phyloP scores from a whole-genome alignment of 2,888 invertebrate genomes.

The Dryobotodes eremita region DNA sequence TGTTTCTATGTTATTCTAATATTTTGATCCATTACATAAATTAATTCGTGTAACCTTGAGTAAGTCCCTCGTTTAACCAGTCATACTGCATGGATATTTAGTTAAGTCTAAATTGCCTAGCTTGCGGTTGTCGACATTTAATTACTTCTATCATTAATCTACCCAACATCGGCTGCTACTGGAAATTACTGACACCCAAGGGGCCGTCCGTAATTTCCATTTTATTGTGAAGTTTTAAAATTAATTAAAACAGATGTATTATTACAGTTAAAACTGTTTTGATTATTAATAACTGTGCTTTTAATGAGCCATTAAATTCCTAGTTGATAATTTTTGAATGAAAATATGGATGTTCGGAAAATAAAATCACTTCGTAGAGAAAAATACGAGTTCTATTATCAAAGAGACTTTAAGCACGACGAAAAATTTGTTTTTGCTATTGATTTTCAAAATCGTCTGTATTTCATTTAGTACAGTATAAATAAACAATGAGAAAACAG shows the following conservation, averaged over 20 bases:
- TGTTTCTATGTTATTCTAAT: background rate
- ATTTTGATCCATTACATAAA: background rate
- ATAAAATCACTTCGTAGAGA: background rate
- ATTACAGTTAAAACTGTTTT: constrained; percentile 14
- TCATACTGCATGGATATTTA: background rate
- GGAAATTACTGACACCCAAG: constrained; percentile 29
- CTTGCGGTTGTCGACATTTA: constrained; percentile 50
- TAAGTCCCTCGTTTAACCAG: background rate
- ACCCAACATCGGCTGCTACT: constrained; percentile 42
- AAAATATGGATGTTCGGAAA: background rate
- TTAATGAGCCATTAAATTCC: constrained; percentile 10
- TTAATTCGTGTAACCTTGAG: background rate
- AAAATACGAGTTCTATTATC: background rate
- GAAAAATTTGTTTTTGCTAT: too few relatives aligned
- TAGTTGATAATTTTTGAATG: constrained; percentile 10
- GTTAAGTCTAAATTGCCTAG: constrained; percentile 41
- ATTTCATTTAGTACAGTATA: background rate
- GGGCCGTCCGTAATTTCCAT: constrained; percentile 38
- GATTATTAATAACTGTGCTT: background rate
- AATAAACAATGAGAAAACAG: constrained; percentile 25
- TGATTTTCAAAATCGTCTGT: background rate
- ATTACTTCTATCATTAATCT: constrained; percentile 60
- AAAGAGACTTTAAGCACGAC: background rate
- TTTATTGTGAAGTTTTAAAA: constrained; percentile 49
- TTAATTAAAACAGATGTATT: constrained; percentile 43